phyloP scores from a whole-genome alignment of 2,113 vertebrate species.

The Mus pahari region DNA sequence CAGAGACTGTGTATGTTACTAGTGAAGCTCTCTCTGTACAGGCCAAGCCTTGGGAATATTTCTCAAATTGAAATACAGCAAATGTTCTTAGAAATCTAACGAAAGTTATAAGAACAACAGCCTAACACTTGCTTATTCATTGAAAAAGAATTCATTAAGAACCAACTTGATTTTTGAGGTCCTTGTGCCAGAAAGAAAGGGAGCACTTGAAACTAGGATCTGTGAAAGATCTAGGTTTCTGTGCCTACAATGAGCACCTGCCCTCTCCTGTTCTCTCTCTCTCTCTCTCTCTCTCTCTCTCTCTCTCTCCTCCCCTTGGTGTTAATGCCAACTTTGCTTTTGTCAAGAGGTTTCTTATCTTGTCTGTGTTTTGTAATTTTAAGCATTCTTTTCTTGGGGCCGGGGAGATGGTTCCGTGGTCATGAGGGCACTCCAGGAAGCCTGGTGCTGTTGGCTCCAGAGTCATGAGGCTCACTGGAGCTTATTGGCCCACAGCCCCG shows the following conservation, averaged over 20 bases:
- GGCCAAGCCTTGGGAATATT: not conserved
- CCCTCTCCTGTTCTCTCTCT: not conserved
- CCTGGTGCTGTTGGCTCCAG: not conserved
- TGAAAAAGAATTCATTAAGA: not conserved
- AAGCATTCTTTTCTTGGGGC: not conserved
- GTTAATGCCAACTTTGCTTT: constrained; percentile 13
- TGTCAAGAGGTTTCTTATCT: constrained; percentile 20
- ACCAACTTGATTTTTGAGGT: not conserved
- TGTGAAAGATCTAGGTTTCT: constrained; percentile 13
- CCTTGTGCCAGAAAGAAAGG: not conserved
- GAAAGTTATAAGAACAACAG: not conserved
- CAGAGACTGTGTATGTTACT: constrained; percentile 1
- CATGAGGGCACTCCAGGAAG: not conserved
- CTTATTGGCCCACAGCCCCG: too few relatives aligned
- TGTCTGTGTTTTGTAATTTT: not conserved
- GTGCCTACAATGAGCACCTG: not conserved
- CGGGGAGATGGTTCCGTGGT: not conserved
- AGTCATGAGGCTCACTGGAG: not conserved
- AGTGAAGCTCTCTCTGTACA: not conserved
- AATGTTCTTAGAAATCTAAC: not conserved
- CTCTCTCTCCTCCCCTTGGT: not conserved
- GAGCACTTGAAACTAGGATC: constrained; percentile 25
- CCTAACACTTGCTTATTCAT: not conserved
- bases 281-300: too few relatives aligned
- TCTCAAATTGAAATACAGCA: constrained; percentile 16